Conservation (phyloP, 2,113 vertebrate species). For the Conger conger region DNA sequence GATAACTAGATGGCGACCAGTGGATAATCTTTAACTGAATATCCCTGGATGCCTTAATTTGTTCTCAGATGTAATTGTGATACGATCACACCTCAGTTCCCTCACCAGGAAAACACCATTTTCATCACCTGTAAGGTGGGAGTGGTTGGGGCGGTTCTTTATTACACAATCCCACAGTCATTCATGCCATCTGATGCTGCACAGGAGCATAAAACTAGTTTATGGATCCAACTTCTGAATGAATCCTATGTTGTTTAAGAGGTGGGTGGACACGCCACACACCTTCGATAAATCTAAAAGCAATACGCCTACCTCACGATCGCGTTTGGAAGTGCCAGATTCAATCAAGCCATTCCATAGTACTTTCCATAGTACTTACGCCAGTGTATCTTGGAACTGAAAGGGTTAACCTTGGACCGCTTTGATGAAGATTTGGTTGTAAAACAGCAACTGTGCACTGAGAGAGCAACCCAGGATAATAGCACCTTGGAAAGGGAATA, state of each 20-base stretch:
- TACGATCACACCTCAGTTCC: not conserved
- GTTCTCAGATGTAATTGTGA: not conserved
- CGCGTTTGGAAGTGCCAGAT: not conserved
- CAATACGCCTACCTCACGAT: not conserved
- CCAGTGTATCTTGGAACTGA: too few relatives aligned
- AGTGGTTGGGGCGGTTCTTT: not conserved
- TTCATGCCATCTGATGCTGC: not conserved
- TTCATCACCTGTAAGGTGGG: not conserved
- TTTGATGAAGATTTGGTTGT: too few relatives aligned
- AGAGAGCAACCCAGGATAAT: not conserved
- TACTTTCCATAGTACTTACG: too few relatives aligned
- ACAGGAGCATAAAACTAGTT: not conserved
- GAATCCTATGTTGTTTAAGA: not conserved
- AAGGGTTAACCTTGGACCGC: too few relatives aligned
- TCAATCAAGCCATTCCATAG: not conserved
- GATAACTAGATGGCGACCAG: not conserved
- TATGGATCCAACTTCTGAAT: conserved; percentile 1
- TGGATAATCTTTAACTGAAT: not conserved
- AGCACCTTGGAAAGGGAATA: not conserved
- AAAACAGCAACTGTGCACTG: not conserved
- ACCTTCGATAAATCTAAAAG: not conserved
- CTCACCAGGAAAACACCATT: not conserved
- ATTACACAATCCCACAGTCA: not conserved
- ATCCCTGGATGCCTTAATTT: not conserved
- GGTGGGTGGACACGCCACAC: not conserved